Base-by-base conservation (phyloP, 1,140 invertebrate genomes). In the Meloidogyne exigua region DNA sequence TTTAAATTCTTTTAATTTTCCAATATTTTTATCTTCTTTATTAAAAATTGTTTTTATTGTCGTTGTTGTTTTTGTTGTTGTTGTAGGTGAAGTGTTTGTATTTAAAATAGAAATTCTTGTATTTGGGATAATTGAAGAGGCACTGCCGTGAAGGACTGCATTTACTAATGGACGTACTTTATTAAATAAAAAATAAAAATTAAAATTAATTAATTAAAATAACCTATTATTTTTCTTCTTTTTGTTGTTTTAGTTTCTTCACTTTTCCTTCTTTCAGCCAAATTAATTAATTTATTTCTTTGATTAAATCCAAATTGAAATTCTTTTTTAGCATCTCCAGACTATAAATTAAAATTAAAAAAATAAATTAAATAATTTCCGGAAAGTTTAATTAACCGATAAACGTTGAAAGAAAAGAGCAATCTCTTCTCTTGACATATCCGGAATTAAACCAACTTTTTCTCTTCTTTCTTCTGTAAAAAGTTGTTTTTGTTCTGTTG, bases 1-100 rank as follows among this genome's bases (percentile, higher is more conserved):
- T 70, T 70, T 42, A 25, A 28, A 32, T 25, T 62, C 25, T 57
- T 44, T 71, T 44, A n/a, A 71, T 62, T 26, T n/a, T 71, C 39
- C 62, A 28, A 26, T 62, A 71, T 26, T 71, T 62, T 71, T 71
- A 0, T 32, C 18, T 71, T 21, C 12, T 42, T 26, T 42, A 39
- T 39, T 39, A 9, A 10, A 39, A 28, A 36, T 21, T 26, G 68
- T 71, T 44, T 15, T 39, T 49, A 12, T 62, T 21, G 21, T 25
- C 28, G 9, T 44, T 62, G 69, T 10, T 21, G 36, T 26, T 62
- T 28, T 62, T 28, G 69, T n/a, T n/a, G n/a, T n/a, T n/a, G n/a
- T n/a, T n/a, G n/a, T n/a, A n/a, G n/a, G n/a, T n/a, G 39, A 18
- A 28, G n/a, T n/a, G n/a, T n/a, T n/a, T n/a, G n/a, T 49, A 62